Percentiles rank a stretch among this genome's conserved stretches.
Evolutionary conservation across 2,797 vertebrate species (phyloP).

Genomic region (Aselliscus stoliczkanus): DNA sequence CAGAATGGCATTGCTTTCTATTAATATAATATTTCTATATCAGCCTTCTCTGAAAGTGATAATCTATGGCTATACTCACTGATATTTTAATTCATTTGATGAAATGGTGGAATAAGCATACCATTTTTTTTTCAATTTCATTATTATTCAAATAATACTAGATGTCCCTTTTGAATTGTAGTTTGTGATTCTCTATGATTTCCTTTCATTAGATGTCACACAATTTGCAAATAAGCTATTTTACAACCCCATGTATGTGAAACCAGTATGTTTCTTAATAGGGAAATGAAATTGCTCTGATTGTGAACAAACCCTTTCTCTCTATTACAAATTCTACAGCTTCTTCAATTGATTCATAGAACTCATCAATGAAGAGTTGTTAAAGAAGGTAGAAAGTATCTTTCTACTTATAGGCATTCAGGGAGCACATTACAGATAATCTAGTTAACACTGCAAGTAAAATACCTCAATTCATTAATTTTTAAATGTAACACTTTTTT

Average conservation of each 20-base stretch:
- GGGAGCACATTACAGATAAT: neutral
- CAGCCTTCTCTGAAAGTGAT: neutral
- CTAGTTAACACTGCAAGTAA: neutral
- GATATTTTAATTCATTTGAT: constrained; percentile 29
- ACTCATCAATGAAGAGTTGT: neutral
- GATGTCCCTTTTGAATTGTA: neutral
- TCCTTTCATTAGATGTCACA: neutral
- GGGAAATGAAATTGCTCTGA: neutral
- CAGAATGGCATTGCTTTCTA: neutral
- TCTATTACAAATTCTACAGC: neutral
- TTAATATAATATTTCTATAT: neutral
- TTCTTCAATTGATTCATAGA: neutral
- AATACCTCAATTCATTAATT: neutral
- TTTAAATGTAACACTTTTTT: neutral
- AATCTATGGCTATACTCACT: neutral
- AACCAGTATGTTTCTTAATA: neutral
- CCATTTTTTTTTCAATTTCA: neutral
- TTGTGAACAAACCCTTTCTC: neutral
- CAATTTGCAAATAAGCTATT: neutral
- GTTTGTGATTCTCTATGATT: neutral
- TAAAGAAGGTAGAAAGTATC: neutral
- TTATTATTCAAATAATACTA: neutral
- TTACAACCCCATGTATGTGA: too few species aligned
- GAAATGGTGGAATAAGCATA: neutral
- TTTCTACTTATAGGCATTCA: neutral